Evolutionary conservation across 1,140 invertebrate genomes (phyloP).

Genomic region (Maniola jurtina): DNA sequence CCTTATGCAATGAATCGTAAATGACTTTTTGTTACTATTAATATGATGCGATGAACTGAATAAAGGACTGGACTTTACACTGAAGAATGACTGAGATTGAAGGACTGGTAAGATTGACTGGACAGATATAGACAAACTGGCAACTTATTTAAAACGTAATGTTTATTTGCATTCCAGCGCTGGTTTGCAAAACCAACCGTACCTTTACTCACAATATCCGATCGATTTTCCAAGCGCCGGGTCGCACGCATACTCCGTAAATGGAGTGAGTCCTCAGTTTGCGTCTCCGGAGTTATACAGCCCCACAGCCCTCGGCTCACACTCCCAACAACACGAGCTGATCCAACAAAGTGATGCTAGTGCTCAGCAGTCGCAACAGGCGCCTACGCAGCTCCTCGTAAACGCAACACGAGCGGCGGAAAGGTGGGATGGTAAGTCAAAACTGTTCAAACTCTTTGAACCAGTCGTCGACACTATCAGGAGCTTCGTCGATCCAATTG

Average conservation of each 20-base stretch:
- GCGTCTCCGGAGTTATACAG: constrained; percentile 70
- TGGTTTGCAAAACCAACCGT: constrained; percentile 73
- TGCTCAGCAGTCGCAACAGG: constrained; percentile 76
- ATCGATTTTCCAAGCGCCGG: constrained; percentile 76
- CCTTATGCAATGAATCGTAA: no score
- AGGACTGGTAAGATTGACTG: constrained; percentile 17
- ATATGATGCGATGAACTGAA: neutral
- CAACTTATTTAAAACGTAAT: constrained; percentile 13
- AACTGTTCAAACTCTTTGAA: constrained; percentile 67
- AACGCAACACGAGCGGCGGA: constrained; percentile 72
- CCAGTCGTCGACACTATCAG: constrained; percentile 61
- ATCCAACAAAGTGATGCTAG: constrained; percentile 65
- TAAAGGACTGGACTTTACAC: neutral
- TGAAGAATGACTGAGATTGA: constrained; percentile 17
- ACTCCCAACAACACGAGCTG: constrained; percentile 65
- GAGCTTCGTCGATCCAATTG: constrained; percentile 61
- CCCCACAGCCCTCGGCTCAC: constrained; percentile 55
- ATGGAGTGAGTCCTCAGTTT: constrained; percentile 68
- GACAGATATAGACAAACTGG: constrained; percentile 8
- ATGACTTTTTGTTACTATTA: neutral
- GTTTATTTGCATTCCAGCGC: constrained; percentile 69
- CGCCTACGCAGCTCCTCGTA: constrained; percentile 61
- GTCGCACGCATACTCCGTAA: constrained; percentile 74
- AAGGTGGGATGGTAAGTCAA: constrained; percentile 78
- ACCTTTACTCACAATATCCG: constrained; percentile 77